Evolutionary conservation across 1,140 invertebrate species (phyloP).

Genomic region (Epicauta chinensis): DNA sequence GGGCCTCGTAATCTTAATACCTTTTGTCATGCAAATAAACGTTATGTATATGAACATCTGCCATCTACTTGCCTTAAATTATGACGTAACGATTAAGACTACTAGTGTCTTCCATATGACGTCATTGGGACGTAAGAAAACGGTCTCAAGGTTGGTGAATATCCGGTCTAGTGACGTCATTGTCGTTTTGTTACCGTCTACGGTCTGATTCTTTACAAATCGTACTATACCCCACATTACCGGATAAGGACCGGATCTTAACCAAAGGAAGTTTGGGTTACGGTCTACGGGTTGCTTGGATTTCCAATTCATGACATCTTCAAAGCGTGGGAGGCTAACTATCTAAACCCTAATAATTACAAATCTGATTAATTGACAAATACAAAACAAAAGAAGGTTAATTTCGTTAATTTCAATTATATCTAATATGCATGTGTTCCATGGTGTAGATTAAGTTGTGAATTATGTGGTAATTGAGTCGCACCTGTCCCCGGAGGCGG

Average conservation of each 20-base stretch:
- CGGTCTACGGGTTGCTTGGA: not conserved
- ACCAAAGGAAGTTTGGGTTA: conserved; percentile 6
- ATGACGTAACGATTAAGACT: conserved; percentile 26
- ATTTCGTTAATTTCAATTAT: no score
- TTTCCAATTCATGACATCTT: no score
- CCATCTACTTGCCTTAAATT: conserved; percentile 25
- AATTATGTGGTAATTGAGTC: conserved; percentile 6
- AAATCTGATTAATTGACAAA: no score
- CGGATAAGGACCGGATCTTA: no score
- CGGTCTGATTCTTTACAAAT: conserved; percentile 10
- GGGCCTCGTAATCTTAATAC: conserved; percentile 39
- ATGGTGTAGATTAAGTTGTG: no score
- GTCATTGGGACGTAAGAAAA: conserved; percentile 30
- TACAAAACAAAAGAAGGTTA: no score
- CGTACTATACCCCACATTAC: no score
- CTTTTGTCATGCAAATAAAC: conserved; percentile 37
- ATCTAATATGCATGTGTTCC: no score
- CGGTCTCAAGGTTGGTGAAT: conserved; percentile 37
- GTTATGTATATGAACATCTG: conserved; percentile 31
- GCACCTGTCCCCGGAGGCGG: conserved; percentile 9
- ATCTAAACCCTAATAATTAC: no score
- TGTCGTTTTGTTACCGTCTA: conserved; percentile 11
- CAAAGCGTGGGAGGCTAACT: no score
- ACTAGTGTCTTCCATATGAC: no score
- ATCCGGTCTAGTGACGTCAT: conserved; percentile 37